A percentile compares a stretch with the other conserved stretches of the same genome.
phyloP scores from a whole-genome alignment of 2,797 vertebrate species.

The Diglossa cyanea region DNA sequence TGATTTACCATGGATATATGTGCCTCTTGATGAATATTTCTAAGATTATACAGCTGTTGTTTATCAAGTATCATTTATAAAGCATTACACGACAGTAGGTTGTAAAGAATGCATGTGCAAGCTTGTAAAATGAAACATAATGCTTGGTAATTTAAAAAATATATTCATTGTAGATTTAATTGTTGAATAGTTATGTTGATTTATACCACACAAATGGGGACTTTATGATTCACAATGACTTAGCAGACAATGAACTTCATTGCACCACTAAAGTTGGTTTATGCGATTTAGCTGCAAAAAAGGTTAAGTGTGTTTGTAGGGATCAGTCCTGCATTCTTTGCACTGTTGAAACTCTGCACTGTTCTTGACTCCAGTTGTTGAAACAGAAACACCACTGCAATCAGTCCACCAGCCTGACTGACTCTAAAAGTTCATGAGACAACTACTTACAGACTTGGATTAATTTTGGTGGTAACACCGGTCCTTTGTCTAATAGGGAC shows the following conservation, averaged over 20 bases:
- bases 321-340: not conserved
- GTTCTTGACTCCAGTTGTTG: not conserved
- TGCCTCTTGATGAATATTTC: slow-evolving; percentile 66
- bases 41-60: slow-evolving; percentile 63
- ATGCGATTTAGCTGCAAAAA: not conserved
- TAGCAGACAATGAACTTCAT: slow-evolving; percentile 49
- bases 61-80: slow-evolving; percentile 69
- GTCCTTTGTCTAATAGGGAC: not conserved
- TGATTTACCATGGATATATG: slow-evolving; percentile 54
- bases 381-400: not conserved
- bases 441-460: not conserved
- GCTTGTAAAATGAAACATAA: slow-evolving; percentile 69
- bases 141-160: slow-evolving; percentile 61
- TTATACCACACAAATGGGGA: slow-evolving; percentile 42
- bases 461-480: not conserved
- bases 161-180: slow-evolving; percentile 68
- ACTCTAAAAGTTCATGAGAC: not conserved
- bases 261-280: slow-evolving; percentile 30
- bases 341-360: not conserved
- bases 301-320: not conserved
- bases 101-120: slow-evolving; percentile 58
- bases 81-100: slow-evolving; percentile 64
- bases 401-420: not conserved
- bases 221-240: slow-evolving; percentile 48
- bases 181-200: slow-evolving; percentile 64